Evolutionary conservation across 1,140 invertebrate genomes (phyloP).

Genomic region (Saxidomus purpurata): DNA sequence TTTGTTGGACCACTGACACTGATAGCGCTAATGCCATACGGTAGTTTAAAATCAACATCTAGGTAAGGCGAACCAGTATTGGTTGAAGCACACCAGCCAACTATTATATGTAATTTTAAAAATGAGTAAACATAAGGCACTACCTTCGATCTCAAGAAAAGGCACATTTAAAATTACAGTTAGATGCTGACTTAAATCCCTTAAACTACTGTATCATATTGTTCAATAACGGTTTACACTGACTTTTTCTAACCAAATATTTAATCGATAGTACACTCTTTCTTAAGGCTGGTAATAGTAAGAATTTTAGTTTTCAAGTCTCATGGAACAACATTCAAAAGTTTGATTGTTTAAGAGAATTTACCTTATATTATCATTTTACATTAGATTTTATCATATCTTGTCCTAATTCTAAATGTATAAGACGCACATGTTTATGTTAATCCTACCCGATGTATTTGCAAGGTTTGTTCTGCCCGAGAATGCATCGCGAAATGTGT

Average conservation of each 20-base stretch:
- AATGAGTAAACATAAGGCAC: not conserved
- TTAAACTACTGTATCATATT: too few species aligned
- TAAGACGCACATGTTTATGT: not conserved
- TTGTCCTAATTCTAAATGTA: too few species aligned
- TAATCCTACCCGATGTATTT: too few species aligned
- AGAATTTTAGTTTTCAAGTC: too few species aligned
- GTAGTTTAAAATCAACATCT: conserved; percentile 25
- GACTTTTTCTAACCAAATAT: not conserved
- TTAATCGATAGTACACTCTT: too few species aligned
- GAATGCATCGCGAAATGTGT: not conserved
- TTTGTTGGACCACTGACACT: not conserved
- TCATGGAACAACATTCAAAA: too few species aligned
- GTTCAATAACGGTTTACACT: not conserved
- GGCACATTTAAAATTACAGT: not conserved
- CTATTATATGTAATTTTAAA: not conserved
- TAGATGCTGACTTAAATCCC: too few species aligned
- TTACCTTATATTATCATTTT: too few species aligned
- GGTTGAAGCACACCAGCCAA: not conserved
- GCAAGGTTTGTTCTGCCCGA: too few species aligned
- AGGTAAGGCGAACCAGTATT: not conserved
- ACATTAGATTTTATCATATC: too few species aligned
- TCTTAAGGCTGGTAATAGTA: too few species aligned
- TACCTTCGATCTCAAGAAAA: not conserved
- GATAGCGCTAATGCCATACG: conserved; percentile 42
- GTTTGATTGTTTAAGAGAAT: too few species aligned